Conservation (phyloP, 2,113 vertebrate species). For the Clarias macrocephalus region DNA sequence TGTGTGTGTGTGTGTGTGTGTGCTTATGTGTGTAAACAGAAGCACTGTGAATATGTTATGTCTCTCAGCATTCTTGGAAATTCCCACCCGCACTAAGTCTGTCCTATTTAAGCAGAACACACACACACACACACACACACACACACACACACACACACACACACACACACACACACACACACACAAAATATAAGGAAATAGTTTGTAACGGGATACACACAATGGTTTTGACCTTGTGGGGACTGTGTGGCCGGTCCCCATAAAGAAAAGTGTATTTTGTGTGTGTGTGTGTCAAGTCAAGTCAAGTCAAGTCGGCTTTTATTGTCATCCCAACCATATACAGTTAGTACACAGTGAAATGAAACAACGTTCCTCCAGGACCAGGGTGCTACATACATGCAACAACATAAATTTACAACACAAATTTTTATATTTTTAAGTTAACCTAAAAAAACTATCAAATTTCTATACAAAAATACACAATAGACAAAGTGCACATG, state of each 20-base stretch:
- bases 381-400: no score
- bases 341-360: no score
- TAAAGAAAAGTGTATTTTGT: not conserved
- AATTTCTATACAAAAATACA: no score
- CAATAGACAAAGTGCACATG: no score
- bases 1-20: slow-evolving; percentile 16
- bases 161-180: not conserved
- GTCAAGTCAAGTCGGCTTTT: no score
- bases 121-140: slow-evolving; percentile 27
- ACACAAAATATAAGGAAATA: not conserved
- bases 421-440: no score
- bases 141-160: slow-evolving; percentile 27
- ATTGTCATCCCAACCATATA: no score
- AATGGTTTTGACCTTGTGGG: not conserved
- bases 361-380: no score
- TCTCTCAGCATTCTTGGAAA: slow-evolving; percentile 32
- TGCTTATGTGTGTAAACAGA: slow-evolving; percentile 27
- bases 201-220: not conserved
- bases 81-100: slow-evolving; percentile 1
- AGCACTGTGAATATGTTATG: not conserved
- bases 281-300: not conserved
- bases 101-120: not conserved
- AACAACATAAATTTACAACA: no score
- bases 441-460: no score
- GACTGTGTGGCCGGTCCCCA: not conserved